These are phyloP conservation scores for Cygnus buccinator DNA, from an alignment of 2,113 vertebrate species.

Conservation along the genomic window DNA sequence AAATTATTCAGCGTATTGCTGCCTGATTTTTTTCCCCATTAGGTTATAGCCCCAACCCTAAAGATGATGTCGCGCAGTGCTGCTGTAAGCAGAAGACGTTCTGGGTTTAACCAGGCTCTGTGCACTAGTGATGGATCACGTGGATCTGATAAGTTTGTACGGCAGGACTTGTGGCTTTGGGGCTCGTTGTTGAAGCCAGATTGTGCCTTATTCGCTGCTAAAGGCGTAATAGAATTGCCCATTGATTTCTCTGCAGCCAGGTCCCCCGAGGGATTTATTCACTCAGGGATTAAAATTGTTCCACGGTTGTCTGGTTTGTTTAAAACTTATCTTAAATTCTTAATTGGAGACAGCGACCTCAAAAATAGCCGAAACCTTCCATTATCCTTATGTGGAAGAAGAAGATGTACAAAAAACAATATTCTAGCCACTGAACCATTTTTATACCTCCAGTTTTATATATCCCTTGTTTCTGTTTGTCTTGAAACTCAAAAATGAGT, in stretches of 20 bases:
- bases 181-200: conserved; percentile 51
- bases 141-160: conserved; percentile 42
- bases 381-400: not conserved
- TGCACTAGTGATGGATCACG: conserved; percentile 22
- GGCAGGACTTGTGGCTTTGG: conserved; percentile 55
- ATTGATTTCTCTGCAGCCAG: conserved; percentile 17
- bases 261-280: conserved; percentile 38
- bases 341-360: conserved; percentile 53
- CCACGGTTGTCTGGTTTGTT: conserved; percentile 45
- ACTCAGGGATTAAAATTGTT: conserved; percentile 61
- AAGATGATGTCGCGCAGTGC: not conserved
- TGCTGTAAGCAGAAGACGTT: conserved; percentile 24
- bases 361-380: not conserved
- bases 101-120: not conserved
- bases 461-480: not conserved
- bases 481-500: conserved; percentile 40
- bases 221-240: conserved; percentile 56
- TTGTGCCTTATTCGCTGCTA: conserved; percentile 58
- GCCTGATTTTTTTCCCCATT: not conserved
- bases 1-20: not conserved
- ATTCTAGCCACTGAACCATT: not conserved
- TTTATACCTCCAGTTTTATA: not conserved
- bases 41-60: not conserved
- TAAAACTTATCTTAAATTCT: conserved; percentile 29
- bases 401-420: not conserved